A percentile compares a stretch with the other conserved stretches of the same genome.
These are phyloP conservation scores for Charadrius vociferus DNA, from an alignment of 2,113 vertebrate genomes.

Conservation along the genomic window DNA sequence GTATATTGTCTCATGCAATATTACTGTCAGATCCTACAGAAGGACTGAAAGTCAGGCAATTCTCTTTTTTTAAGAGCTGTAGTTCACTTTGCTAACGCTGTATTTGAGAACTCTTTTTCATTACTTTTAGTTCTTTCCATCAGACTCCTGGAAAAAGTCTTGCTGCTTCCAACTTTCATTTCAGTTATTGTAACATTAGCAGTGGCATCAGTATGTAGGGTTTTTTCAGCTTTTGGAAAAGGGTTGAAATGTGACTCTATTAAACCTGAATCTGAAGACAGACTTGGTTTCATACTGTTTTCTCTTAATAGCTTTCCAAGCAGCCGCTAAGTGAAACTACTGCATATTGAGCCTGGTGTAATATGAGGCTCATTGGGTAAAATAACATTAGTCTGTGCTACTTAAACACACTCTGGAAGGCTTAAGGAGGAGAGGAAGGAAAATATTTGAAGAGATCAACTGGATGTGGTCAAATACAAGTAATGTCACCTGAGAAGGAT, in stretches of 20 bases:
- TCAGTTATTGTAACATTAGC: slow-evolving; percentile 53
- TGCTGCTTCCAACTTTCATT: slow-evolving; percentile 28
- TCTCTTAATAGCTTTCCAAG: slow-evolving; percentile 65
- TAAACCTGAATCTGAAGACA: slow-evolving; percentile 58
- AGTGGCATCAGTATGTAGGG: neutral
- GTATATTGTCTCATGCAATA: neutral
- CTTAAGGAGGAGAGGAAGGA: slow-evolving; percentile 80
- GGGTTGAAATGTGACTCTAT: slow-evolving; percentile 48
- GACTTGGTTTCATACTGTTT: slow-evolving; percentile 64
- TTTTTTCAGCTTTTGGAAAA: slow-evolving; percentile 41
- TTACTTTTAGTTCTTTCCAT: slow-evolving; percentile 26
- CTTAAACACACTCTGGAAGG: slow-evolving; percentile 72
- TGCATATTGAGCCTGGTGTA: slow-evolving; percentile 60
- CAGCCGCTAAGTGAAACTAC: slow-evolving; percentile 58
- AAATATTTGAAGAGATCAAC: slow-evolving; percentile 89
- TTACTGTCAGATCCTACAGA: neutral
- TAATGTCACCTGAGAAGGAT: slow-evolving; percentile 87
- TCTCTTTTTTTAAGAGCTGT: neutral
- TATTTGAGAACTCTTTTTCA: neutral
- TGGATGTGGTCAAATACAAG: slow-evolving; percentile 79
- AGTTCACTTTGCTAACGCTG: neutral
- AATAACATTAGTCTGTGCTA: slow-evolving; percentile 75
- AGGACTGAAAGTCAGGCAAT: neutral
- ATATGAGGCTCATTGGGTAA: slow-evolving; percentile 74
- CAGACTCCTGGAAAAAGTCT: slow-evolving; percentile 20